These are phyloP conservation scores for Cistogaster globosa DNA, from an alignment of 2,888 invertebrate species.

Conservation along the genomic window DNA sequence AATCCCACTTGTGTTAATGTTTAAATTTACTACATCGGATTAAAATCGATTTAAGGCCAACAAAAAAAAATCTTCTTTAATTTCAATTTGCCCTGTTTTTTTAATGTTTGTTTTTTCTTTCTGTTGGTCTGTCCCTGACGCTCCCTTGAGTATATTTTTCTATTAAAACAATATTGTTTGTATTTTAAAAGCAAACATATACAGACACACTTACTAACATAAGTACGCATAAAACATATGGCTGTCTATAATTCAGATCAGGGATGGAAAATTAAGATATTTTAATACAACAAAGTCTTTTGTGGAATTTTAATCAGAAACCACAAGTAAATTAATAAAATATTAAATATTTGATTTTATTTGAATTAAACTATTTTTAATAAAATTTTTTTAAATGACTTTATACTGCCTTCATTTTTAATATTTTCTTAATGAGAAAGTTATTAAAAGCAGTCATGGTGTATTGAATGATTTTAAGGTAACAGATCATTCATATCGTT, in stretches of 20 bases:
- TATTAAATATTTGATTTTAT: no score
- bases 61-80: slow-evolving; percentile 28
- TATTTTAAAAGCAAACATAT: slow-evolving; percentile 36
- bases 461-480: no score
- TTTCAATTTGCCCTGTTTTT: slow-evolving; percentile 11
- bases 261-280: slow-evolving; percentile 14
- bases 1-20: background rate
- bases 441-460: no score
- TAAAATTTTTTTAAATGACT: no score
- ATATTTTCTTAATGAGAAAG: no score
- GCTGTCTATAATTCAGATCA: slow-evolving; percentile 11
- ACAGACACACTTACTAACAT: background rate
- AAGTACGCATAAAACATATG: background rate
- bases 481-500: no score
- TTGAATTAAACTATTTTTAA: no score
- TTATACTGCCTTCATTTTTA: no score
- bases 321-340: no score
- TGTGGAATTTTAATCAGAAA: no score
- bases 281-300: background rate
- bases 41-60: slow-evolving; percentile 37
- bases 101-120: slow-evolving; percentile 19
- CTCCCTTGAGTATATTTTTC: slow-evolving; percentile 47
- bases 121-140: background rate
- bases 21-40: slow-evolving; percentile 13
- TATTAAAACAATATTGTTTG: slow-evolving; percentile 56